Evolutionary conservation across 2,113 vertebrate genomes (phyloP).

Genomic region (Protomyctophum bolini): DNA sequence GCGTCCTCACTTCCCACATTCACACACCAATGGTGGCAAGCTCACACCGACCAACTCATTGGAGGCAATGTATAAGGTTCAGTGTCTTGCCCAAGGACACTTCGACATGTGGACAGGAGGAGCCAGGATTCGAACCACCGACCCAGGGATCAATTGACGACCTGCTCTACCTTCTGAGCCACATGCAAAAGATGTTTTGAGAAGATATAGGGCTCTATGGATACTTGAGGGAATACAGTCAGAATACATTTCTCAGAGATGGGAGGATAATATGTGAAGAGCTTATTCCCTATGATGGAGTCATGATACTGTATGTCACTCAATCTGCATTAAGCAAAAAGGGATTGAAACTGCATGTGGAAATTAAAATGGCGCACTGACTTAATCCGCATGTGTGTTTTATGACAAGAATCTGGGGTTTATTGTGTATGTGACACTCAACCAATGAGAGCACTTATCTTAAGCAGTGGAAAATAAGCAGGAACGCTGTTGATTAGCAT

Average conservation of each 20-base stretch:
- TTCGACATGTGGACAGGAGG: no score
- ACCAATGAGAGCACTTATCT: conserved; percentile 51
- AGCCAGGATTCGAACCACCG: no score
- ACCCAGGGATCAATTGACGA: no score
- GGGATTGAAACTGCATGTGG: conserved; percentile 4
- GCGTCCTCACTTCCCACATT: no score
- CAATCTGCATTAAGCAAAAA: conserved; percentile 31
- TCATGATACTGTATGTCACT: conserved; percentile 25
- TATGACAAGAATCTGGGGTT: conserved; percentile 13
- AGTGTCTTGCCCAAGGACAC: no score
- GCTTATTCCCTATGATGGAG: conserved; percentile 22
- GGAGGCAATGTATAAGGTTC: no score
- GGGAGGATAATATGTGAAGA: not conserved
- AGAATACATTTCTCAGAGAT: conserved; percentile 2
- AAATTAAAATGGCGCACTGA: conserved; percentile 50
- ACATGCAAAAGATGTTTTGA: no score
- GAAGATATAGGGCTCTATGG: not conserved
- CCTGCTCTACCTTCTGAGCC: no score
- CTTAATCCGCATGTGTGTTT: conserved; percentile 37
- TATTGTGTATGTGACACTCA: conserved; percentile 45
- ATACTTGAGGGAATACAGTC: not conserved
- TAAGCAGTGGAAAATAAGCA: conserved; percentile 37
- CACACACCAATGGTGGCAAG: no score
- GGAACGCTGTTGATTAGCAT: conserved; percentile 46
- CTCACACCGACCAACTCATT: no score